These are phyloP conservation scores for Camponotus floridanus DNA, from an alignment of 1,140 invertebrate genomes.

Conservation along the genomic window DNA sequence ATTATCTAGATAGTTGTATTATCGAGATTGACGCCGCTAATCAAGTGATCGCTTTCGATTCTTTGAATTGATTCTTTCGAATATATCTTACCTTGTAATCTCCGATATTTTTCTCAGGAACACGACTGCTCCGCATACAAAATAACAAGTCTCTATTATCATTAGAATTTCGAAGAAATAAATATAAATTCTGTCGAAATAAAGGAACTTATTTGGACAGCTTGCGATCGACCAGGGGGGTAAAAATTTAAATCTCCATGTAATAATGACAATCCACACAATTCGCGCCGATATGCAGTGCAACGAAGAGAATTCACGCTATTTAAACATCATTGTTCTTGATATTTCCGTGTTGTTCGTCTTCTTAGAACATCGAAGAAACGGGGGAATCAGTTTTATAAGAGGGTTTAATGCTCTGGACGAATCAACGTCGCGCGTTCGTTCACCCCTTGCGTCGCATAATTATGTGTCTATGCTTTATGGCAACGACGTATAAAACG, in stretches of 20 bases:
- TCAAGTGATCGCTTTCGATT: not conserved
- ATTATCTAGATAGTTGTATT: not conserved
- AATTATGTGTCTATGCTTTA: slow-evolving; percentile 81
- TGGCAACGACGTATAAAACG: slow-evolving; percentile 66
- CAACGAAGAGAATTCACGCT: not conserved
- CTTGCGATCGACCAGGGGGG: not conserved
- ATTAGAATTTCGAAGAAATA: not conserved
- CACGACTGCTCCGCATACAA: not conserved
- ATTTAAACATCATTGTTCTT: not conserved
- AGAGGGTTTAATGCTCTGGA: slow-evolving; percentile 68
- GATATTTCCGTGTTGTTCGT: too few species aligned
- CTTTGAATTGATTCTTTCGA: slow-evolving; percentile 5
- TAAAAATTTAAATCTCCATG: not conserved
- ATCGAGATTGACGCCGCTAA: slow-evolving; percentile 17
- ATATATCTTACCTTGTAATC: not conserved
- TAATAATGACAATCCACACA: not conserved
- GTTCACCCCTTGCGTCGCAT: slow-evolving; percentile 71
- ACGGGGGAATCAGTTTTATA: slow-evolving; percentile 25
- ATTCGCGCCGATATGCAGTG: not conserved
- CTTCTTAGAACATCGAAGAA: not conserved
- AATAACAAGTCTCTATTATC: not conserved
- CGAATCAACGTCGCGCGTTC: slow-evolving; percentile 71
- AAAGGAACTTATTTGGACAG: not conserved
- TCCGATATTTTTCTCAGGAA: not conserved
- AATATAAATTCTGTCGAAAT: not conserved